Base-by-base conservation (phyloP, 2,888 invertebrate genomes). In the Rugalucina vietnamica region DNA sequence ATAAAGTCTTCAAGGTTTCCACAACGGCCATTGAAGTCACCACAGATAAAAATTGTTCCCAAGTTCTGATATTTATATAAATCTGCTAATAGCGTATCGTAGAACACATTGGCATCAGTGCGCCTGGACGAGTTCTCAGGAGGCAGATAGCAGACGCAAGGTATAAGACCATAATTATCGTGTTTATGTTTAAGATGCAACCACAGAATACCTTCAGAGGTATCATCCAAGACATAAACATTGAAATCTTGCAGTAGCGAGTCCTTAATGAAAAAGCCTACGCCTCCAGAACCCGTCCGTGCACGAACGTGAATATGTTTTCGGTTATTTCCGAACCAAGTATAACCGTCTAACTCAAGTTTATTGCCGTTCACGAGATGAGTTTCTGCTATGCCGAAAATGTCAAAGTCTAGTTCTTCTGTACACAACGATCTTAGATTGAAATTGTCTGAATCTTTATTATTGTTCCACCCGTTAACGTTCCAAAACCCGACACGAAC, bases 1-100 rank as follows among this genome's bases (percentile, higher is more conserved):
- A 78, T 78, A 78, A 50, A 78, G 36, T 78, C 78, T 24, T 29
- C 49, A 36, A 49, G 39, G 8, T 71, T 65, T 27, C 43, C 57
- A 43, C 54, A 29, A n/a, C 79, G 73, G 34, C 79, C 65, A 34
- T 79, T 79, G 21, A 79, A 79, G 43, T 79, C 79, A 8, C 69
- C 73, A 43, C 65, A 73, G 4, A 69, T 69, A 24, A 5, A 4
- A 32, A 69, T 32, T 14, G 8, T 36, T 4, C 69, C 69, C 3
- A 54, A 18, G n/a, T 54, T 69, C 29, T 34, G 34, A 27, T 27
- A 69, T 24, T 69, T 69, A 36, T 69, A 69, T 3, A 69, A 27
- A 27, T 69, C 24, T 5, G 29, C 36, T 69, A 36, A 14, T 69
- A 69, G 14, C 4, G 69, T 12, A 27, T 69, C 34, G 21, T 27